Evolutionary conservation across 2,113 vertebrate genomes (phyloP), one percentile per base, ranked within the genome.

Genomic region (Halcyon senegalensis): DNA sequence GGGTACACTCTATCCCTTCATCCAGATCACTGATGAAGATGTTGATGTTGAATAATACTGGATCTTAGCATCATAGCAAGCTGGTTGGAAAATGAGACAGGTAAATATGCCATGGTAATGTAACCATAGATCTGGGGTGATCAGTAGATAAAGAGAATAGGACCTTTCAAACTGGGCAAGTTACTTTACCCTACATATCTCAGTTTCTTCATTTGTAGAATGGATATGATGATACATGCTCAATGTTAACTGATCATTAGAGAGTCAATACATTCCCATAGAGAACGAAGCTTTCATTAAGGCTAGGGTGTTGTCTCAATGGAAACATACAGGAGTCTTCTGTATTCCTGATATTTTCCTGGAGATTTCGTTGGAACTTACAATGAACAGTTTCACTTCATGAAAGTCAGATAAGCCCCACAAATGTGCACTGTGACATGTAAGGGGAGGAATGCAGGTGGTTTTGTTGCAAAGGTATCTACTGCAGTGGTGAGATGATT

Each of bases 381-480:
- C 35, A 48, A 1, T 37, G 72, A 90, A 60, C 12, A 10, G 48
- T 70, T 86, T 77, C 55, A 31, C 83, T 90, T 89, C 70, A 80
- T 72, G 79, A 59, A 92, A 90, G 68, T 90, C 90, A 77, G 66
- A 88, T 92, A 80, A 95, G 35, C 27, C 64, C 73, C 62, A 56
- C 33, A 78, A 48, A 84, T 92, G 55, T 44, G 51, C 73, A 13
- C 28, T 70, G 82, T 77, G 83, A 15, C 37, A 16, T 15, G 35
- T 69, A 68, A 78, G 56, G 35, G 39, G 35, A 75, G 48, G 60
- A 50, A 90, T 19, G 64, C 64, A 41, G 0, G 0, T 51, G 35
- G 53, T 68, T 84, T 78, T 14, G 33, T 75, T 94, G 86, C 58
- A 82, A 83, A 84, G 90, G 76, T 77, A 59, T 88, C 56, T 76